Base-by-base conservation (phyloP, 2,888 invertebrate species). In the Hyposoter dolosus region DNA sequence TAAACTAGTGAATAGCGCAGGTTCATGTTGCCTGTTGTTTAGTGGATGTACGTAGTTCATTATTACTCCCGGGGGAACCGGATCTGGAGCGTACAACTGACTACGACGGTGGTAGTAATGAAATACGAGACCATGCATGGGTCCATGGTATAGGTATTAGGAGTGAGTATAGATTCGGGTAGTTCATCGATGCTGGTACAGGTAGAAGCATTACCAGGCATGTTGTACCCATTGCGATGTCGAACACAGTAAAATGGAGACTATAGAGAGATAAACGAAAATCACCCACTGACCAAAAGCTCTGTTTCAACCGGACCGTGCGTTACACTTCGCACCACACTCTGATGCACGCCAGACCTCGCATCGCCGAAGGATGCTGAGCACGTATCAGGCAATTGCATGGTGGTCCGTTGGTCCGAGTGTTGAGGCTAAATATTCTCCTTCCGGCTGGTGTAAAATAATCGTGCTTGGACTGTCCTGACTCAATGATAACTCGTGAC, bases 301-400 rank as follows among this genome's bases (percentile, higher is more conserved):
- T 47, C 47, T 56, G 28, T 56, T 56, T 6, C 47, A 32, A 43
- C 35, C 43, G 32, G 15, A 23, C 43, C 60, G 17, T 76, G 28
- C 35, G 47, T 32, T 47, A 60, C 35, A 32, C 75, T 76, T 74
- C n/a, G 28, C 66, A 17, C 60, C 28, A 53, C 50, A 56, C 76
- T 65, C 45, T 7, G 40, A 12, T 65, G 12, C 60, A 68, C n/a
- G n/a, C 65, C 43, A 40, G 12, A 35, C 43, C 28, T n/a, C 43
- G 68, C 66, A 53, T 47, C 75, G 71, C 50, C 75, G 66, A 85
- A 75, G 89, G 72, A 92, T 90, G 90, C 91, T 89, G 90, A 92
- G 92, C 91, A 91, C 91, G 90, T 91, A 89, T 88, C 88, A 88
- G 60, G 76, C 86, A 90, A 92, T 92, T 92, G 35, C 35, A 35